Base-by-base conservation (phyloP, 2,797 vertebrate species). In the Enteromius treurensis region DNA sequence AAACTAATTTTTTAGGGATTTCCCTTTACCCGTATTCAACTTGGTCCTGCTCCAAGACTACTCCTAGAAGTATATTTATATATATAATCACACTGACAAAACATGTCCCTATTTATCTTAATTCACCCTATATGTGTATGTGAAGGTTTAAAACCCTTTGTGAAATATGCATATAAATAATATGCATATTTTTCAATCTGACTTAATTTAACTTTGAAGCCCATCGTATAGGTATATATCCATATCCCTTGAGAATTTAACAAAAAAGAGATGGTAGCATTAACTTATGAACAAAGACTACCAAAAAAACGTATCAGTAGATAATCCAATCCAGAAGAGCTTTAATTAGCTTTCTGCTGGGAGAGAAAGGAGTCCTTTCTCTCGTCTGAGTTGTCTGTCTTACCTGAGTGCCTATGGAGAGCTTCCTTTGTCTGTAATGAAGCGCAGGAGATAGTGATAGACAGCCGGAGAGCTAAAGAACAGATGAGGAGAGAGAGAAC, bases 341-440 rank as follows among this genome's bases (percentile, higher is more conserved):
- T 21, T n/a, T 76, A 29, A 81, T 69, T n/a, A 76, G 58, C 42
- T 68, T 47, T 58, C 47, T 77, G 42, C 58, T 68, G 11, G 23
- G 51, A 80, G 89, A 92, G 90, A 91, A 90, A 91, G 90, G 87
- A 75, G 11, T 47, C 23, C 6, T 64, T 60, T 82, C 82, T 81
- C 15, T 73, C 11, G n/a, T 87, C 68, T 70, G 14, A 87, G 85
- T 79, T 73, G 89, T 91, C 85, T 1, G 86, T 92, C 92, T 94
- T 93, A 95, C 94, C 94, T 94, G 93, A 92, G 87, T 88, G 89
- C 34, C 91, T 91, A 90, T 87, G 90, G 89, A 93, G 89, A 87
- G 88, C 89, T 89, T 93, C 86, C 88, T 92, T 92, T 91, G 92
- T 93, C 89, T 90, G 64, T 70, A 60, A 60, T 49, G 89, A 90